phyloP scores from a whole-genome alignment of 2,113 vertebrate genomes.

The Sturnira hondurensis region DNA sequence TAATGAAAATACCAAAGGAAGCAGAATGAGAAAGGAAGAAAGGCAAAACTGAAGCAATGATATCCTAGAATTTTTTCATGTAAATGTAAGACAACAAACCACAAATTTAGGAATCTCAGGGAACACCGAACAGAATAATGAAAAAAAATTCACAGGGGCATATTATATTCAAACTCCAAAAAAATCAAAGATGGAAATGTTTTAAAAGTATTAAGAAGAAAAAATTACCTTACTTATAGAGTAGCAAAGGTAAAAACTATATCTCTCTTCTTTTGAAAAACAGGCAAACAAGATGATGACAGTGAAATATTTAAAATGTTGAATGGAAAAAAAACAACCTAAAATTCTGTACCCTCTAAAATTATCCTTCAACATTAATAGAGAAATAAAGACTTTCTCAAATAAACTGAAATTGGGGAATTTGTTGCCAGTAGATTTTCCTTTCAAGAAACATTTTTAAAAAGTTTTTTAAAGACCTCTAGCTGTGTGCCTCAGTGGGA shows the following conservation, averaged over 20 bases:
- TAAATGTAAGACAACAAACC: background rate
- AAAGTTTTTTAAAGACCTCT: background rate
- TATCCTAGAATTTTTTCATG: background rate
- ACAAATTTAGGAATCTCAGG: background rate
- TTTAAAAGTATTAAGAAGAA: background rate
- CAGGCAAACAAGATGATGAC: background rate
- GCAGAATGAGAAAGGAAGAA: background rate
- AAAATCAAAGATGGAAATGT: background rate
- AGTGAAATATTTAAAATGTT: background rate
- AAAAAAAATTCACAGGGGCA: background rate
- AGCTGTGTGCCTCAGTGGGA: too few relatives aligned
- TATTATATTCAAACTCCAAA: background rate
- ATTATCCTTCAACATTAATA: background rate
- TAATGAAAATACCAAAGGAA: background rate
- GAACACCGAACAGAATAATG: background rate
- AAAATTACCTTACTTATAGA: background rate
- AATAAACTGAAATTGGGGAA: background rate
- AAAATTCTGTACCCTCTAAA: background rate
- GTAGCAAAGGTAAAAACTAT: background rate
- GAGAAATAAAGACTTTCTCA: background rate
- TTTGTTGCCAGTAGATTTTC: background rate
- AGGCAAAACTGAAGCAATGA: background rate
- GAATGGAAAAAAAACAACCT: background rate
- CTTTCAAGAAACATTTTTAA: background rate
- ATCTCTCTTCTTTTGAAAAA: background rate